Conservation (phyloP, 2,113 vertebrate species). For the Mohoua ochrocephala region DNA sequence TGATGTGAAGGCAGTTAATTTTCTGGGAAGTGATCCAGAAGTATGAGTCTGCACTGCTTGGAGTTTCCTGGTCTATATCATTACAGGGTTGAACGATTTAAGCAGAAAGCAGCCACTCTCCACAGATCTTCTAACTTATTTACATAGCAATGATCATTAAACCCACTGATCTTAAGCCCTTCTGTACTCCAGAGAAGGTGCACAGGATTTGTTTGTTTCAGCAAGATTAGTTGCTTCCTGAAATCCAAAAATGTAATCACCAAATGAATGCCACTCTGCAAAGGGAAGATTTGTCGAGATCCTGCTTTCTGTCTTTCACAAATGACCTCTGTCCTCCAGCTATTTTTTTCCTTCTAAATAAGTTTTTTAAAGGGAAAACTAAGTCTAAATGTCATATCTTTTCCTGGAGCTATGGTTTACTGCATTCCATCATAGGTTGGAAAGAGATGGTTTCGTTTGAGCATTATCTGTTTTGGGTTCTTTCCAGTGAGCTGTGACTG, state of each 20-base stretch:
- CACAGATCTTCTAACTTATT: background rate
- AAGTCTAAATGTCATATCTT: background rate
- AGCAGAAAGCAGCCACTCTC: background rate
- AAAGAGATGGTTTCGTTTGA: background rate
- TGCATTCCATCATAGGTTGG: background rate
- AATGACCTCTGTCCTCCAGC: background rate
- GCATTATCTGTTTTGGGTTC: background rate
- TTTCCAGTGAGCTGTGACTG: background rate
- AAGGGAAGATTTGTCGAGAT: background rate
- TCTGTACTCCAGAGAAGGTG: background rate
- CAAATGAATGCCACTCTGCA: background rate
- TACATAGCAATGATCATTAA: background rate
- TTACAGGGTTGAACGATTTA: background rate
- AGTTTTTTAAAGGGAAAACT: background rate
- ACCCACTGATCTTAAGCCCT: background rate
- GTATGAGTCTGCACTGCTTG: background rate
- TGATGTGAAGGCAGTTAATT: background rate
- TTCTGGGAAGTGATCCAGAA: background rate
- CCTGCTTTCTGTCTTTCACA: background rate
- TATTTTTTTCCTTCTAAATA: background rate
- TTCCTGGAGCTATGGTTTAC: background rate
- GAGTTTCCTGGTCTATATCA: background rate
- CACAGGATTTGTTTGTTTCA: background rate
- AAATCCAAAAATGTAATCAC: background rate
- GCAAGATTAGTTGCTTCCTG: background rate